phyloP scores from a whole-genome alignment of 2,888 invertebrate species.

The Lasioglossum pauxillum region DNA sequence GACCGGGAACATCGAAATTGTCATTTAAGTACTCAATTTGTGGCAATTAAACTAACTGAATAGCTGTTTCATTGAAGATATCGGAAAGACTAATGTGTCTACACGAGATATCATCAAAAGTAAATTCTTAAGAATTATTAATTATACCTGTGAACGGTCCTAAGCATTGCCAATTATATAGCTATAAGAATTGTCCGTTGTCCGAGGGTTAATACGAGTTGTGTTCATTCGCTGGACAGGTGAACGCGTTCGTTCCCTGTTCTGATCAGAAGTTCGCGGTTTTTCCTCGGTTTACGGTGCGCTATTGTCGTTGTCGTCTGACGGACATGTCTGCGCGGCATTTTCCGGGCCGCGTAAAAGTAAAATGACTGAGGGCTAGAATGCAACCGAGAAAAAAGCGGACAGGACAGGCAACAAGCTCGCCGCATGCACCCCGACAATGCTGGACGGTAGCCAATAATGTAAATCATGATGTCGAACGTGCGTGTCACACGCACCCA shows the following conservation, averaged over 20 bases:
- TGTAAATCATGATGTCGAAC: slow-evolving; percentile 63
- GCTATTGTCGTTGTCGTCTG: not conserved
- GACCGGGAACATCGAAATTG: too few species aligned
- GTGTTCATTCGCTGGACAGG: not conserved
- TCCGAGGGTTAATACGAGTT: not conserved
- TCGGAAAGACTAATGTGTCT: too few species aligned
- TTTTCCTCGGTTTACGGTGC: not conserved
- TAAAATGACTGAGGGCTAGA: slow-evolving; percentile 24
- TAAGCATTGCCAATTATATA: too few species aligned
- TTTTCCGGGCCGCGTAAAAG: slow-evolving; percentile 13
- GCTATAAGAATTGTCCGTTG: too few species aligned
- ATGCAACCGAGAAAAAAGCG: slow-evolving; percentile 5
- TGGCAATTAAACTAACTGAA: too few species aligned
- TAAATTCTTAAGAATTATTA: too few species aligned
- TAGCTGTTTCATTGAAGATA: too few species aligned
- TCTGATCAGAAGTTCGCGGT: not conserved
- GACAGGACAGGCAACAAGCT: not conserved
- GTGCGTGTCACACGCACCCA: slow-evolving; percentile 56
- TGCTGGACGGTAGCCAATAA: slow-evolving; percentile 62
- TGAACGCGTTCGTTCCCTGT: not conserved
- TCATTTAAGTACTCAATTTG: too few species aligned
- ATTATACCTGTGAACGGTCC: too few species aligned
- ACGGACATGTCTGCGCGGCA: not conserved
- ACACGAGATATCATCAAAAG: too few species aligned
- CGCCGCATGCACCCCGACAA: slow-evolving; percentile 16